A percentile compares a stretch with the other conserved stretches of the same genome.
These are phyloP conservation scores for Hoplostethus atlanticus DNA, from an alignment of 2,797 vertebrate species.

Conservation along the genomic window DNA sequence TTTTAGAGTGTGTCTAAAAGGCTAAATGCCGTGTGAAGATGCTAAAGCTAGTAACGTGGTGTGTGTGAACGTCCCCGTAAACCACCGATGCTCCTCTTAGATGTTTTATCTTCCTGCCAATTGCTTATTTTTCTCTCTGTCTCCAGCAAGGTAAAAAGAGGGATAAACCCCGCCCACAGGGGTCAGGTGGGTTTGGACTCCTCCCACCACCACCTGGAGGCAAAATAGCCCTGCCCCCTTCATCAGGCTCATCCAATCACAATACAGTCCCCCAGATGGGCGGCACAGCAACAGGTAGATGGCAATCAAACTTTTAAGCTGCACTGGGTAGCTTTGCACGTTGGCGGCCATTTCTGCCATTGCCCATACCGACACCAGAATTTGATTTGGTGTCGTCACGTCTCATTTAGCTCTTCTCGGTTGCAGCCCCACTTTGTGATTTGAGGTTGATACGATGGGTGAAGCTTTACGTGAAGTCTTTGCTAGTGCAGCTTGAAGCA, in stretches of 20 bases:
- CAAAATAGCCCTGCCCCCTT: slow-evolving; percentile 84
- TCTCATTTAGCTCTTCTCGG: no score
- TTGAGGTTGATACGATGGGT: not conserved
- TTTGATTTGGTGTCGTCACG: no score
- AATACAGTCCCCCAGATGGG: slow-evolving; percentile 69
- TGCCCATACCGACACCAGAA: no score
- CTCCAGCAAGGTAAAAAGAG: slow-evolving; percentile 90
- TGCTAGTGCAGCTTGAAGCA: not conserved
- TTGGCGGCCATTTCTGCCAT: no score
- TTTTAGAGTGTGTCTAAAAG: no score
- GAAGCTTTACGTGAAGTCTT: not conserved
- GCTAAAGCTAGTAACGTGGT: not conserved
- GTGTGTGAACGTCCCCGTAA: not conserved
- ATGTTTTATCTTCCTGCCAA: not conserved
- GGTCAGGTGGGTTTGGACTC: slow-evolving; percentile 87
- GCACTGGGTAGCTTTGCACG: no score
- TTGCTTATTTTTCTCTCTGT: slow-evolving; percentile 12
- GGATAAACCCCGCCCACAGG: slow-evolving; percentile 86
- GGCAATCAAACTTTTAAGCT: not conserved
- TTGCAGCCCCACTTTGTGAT: no score
- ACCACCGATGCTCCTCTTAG: not conserved
- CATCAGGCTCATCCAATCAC: slow-evolving; percentile 72
- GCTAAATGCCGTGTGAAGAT: no score
- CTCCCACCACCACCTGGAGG: slow-evolving; percentile 94
- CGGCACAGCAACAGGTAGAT: slow-evolving; percentile 62